Evolutionary conservation across 1,140 invertebrate genomes (phyloP).

Genomic region (Papilio polyxenes): DNA sequence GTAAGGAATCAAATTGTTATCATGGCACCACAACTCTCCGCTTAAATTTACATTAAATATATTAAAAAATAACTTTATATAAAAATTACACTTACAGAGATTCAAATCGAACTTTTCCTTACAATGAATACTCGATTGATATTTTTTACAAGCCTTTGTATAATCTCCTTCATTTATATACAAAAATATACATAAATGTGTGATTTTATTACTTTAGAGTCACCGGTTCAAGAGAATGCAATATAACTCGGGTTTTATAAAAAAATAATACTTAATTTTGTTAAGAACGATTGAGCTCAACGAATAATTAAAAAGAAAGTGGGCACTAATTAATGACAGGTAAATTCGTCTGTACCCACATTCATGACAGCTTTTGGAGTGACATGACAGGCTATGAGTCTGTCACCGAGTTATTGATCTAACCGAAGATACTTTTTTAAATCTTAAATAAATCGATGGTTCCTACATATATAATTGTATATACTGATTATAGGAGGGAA

Average conservation of each 20-base stretch:
- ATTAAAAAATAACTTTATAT: conserved; percentile 72
- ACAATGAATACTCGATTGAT: conserved; percentile 66
- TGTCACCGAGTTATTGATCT: not conserved
- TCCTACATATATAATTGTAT: not conserved
- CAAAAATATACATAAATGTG: conserved; percentile 79
- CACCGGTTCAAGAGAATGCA: conserved; percentile 48
- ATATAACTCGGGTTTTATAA: conserved; percentile 59
- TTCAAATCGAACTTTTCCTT: conserved; percentile 67
- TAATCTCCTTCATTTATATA: conserved; percentile 74
- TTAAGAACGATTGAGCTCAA: conserved; percentile 55
- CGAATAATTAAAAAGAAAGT: conserved; percentile 21
- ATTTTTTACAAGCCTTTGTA: conserved; percentile 73
- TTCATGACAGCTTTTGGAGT: not conserved
- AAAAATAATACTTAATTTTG: conserved; percentile 67
- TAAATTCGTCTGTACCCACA: not conserved
- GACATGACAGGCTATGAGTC: not conserved
- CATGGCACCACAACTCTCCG: conserved; percentile 76
- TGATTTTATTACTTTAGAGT: conserved; percentile 51
- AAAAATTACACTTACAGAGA: conserved; percentile 77
- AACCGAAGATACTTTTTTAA: not conserved
- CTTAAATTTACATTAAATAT: conserved; percentile 68
- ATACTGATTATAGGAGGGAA: not conserved
- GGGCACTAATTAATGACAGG: not conserved
- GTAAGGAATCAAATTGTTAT: conserved; percentile 62
- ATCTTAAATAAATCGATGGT: not conserved